A percentile compares a stretch with the other conserved stretches of the same genome.
These are phyloP conservation scores for Hycleus phaleratus DNA, from an alignment of 1,140 invertebrate genomes.

Conservation along the genomic window DNA sequence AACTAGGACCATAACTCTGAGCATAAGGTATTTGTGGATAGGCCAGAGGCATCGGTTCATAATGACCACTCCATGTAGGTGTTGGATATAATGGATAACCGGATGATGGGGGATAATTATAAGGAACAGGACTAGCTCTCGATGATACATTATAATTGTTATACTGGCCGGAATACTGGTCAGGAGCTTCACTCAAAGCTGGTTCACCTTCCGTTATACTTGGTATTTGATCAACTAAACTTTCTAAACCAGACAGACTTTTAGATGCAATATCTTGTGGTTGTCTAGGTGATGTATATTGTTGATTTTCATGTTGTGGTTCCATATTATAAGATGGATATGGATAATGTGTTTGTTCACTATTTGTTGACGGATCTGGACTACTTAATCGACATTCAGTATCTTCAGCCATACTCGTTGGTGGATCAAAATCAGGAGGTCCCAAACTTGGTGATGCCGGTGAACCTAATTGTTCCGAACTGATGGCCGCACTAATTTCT, in stretches of 20 bases:
- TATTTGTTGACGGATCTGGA: constrained; percentile 39
- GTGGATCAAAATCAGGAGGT: constrained; percentile 70
- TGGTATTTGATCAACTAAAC: constrained; percentile 84
- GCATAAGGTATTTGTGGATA: constrained; percentile 39
- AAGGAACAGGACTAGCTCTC: constrained; percentile 36
- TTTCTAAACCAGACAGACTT: constrained; percentile 81
- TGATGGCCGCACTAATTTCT: constrained; percentile 70
- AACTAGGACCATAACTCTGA: constrained; percentile 40
- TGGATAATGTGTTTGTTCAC: constrained; percentile 36
- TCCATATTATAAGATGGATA: constrained; percentile 36
- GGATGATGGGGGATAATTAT: constrained; percentile 36
- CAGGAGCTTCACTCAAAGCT: constrained; percentile 29
- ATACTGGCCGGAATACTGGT: constrained; percentile 35
- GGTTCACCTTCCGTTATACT: constrained; percentile 65
- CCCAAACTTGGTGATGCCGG: constrained; percentile 60
- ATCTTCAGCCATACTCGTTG: constrained; percentile 52
- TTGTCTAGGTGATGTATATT: constrained; percentile 51
- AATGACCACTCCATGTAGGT: constrained; percentile 38
- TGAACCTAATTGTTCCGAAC: constrained; percentile 56
- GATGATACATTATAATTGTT: constrained; percentile 32
- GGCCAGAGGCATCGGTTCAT: constrained; percentile 37
- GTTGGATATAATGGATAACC: constrained; percentile 39
- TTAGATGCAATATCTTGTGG: constrained; percentile 74
- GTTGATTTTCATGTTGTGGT: constrained; percentile 39
- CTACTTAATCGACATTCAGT: constrained; percentile 49